Evolutionary conservation across 2,888 invertebrate species (phyloP).

Genomic region (Scelioninae gen. 2): DNA sequence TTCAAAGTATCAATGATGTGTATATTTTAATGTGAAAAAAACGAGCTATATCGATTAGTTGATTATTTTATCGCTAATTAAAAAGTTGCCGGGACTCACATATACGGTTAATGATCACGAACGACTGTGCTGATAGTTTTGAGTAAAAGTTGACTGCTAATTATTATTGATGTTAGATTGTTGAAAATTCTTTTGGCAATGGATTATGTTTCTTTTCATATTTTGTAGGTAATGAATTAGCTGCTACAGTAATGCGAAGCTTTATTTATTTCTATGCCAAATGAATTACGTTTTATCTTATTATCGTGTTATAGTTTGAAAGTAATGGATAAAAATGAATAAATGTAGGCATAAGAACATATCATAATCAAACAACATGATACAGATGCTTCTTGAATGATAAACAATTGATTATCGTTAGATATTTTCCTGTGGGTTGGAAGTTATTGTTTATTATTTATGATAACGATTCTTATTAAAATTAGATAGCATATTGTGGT

Average conservation of each 20-base stretch:
- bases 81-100: too few species aligned
- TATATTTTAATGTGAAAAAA: too few species aligned
- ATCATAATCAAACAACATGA: slow-evolving; percentile 46
- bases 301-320: slow-evolving; percentile 33
- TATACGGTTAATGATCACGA: slow-evolving; percentile 31
- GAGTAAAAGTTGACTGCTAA: too few species aligned
- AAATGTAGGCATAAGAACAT: slow-evolving; percentile 43
- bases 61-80: too few species aligned
- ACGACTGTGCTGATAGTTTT: slow-evolving; percentile 48
- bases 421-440: too few species aligned
- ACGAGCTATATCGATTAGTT: too few species aligned
- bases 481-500: too few species aligned
- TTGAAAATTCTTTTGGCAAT: not conserved
- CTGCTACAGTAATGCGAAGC: slow-evolving; percentile 17
- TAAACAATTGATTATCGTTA: slow-evolving; percentile 2
- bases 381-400: slow-evolving; percentile 47
- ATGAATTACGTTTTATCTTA: slow-evolving; percentile 17
- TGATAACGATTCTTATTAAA: too few species aligned
- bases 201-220: not conserved
- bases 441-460: too few species aligned
- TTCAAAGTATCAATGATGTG: too few species aligned
- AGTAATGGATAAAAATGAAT: slow-evolving; percentile 39
- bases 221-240: slow-evolving; percentile 16
- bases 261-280: slow-evolving; percentile 26
- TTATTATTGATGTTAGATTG: slow-evolving; percentile 10